Evolutionary conservation across 2,888 invertebrate genomes (phyloP), one percentile per base, ranked within the genome.

Genomic region (Apodemia hepburni): DNA sequence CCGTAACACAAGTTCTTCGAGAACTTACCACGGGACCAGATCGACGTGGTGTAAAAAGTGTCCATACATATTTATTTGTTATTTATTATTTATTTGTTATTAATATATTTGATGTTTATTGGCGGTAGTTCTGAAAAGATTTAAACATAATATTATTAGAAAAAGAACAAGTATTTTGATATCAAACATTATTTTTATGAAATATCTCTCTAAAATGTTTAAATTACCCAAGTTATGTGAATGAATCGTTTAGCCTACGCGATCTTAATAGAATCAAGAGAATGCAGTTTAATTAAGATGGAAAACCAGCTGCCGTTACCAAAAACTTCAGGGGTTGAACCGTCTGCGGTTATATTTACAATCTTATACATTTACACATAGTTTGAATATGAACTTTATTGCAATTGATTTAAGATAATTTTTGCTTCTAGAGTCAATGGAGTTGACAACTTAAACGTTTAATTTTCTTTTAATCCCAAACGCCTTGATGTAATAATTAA

Each of bases 381-480:
- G 42, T 17, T 22, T 58, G 73, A 74, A 69, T 65, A 62, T 74
- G 51, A 62, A 33, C 71, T 67, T 66, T 78, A 78, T 64, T 8
- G 1, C 6, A 2, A 27, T 38, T 3, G 0, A 0, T 51, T 68
- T 78, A 82, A 71, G 68, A 42, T 57, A 61, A 58, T 17, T 7
- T 11, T 0, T 42, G 2, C 3, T 29, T 70, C 59, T 65, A 4
- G 8, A 15, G 64, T 73, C 72, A 74, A 69, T 83, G 78, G 87
- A 82, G 82, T 82, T 86, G 86, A 84, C 84, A 85, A 80, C 80
- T 80, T 78, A 76, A 81, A 79, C 85, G 84, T 88, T 89, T 89
- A 89, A 89, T 89, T 91, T 89, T 90, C 89, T 89, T 90, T 89
- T 91, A 89, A 91, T 89, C 88, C 87, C 82, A 76, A 84, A 83